Evolutionary conservation across 2,888 invertebrate genomes (phyloP).

Genomic region (Ptychoptera albimana): DNA sequence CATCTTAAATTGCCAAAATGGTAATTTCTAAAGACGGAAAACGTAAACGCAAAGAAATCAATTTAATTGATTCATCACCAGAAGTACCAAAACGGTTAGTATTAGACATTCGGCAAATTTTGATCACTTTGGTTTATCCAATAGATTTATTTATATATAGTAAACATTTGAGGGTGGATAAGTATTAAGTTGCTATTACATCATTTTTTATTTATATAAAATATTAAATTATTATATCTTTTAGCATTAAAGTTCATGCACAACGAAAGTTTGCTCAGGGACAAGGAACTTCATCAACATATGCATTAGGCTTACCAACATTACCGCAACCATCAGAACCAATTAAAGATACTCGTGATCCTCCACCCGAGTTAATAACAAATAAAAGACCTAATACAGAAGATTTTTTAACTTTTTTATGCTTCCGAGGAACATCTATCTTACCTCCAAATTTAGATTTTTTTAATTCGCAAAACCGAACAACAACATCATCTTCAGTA

Average conservation of each 20-base stretch:
- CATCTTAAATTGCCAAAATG: constrained; percentile 17
- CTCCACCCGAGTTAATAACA: constrained; percentile 45
- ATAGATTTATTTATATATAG: too few species aligned
- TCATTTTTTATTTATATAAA: too few species aligned
- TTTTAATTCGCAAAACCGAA: constrained; percentile 34
- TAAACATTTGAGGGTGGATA: too few species aligned
- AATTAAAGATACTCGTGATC: constrained; percentile 42
- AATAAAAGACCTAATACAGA: constrained; percentile 63
- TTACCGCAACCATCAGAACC: constrained; percentile 31
- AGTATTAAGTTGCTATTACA: too few species aligned
- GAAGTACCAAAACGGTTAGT: constrained; percentile 30
- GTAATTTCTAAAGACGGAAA: constrained; percentile 28
- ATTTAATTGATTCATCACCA: constrained; percentile 27
- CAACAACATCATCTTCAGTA: constrained; percentile 6
- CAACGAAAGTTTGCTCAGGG: constrained; percentile 82
- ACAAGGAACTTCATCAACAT: constrained; percentile 47
- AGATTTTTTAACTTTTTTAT: constrained; percentile 72
- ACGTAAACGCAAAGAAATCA: constrained; percentile 24
- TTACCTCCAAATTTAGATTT: constrained; percentile 57
- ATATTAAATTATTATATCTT: constrained; percentile 3
- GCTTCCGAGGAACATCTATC: constrained; percentile 60
- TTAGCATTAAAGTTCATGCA: constrained; percentile 65
- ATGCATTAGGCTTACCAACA: constrained; percentile 19
- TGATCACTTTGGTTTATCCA: too few species aligned
- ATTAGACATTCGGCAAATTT: too few species aligned